A percentile compares a stretch with the other conserved stretches of the same genome.
phyloP scores from a whole-genome alignment of 2,797 vertebrate genomes.

The Toxotes lorentzi region DNA sequence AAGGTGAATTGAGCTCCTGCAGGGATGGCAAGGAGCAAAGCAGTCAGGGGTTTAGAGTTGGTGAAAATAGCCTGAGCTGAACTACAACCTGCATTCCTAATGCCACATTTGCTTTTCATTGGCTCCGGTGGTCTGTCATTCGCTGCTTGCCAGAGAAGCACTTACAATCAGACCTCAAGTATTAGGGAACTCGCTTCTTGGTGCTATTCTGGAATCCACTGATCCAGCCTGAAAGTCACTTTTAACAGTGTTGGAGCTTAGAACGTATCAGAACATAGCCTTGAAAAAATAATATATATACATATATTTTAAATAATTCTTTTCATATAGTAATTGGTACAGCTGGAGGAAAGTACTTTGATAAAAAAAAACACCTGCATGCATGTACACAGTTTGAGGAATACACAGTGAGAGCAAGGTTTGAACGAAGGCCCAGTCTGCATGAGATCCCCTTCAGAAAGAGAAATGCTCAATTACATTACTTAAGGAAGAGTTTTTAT shows the following conservation, averaged over 20 bases:
- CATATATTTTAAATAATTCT: not conserved
- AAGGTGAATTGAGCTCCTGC: slow-evolving; percentile 73
- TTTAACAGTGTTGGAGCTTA: slow-evolving; percentile 48
- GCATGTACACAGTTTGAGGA: not conserved
- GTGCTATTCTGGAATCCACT: slow-evolving; percentile 64
- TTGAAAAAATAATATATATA: not conserved
- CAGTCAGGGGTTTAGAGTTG: slow-evolving; percentile 53
- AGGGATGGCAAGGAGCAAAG: slow-evolving; percentile 52
- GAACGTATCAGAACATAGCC: slow-evolving; percentile 49
- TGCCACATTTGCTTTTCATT: slow-evolving; percentile 66
- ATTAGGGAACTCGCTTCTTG: slow-evolving; percentile 60
- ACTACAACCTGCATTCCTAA: slow-evolving; percentile 68
- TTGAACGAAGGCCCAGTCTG: not conserved
- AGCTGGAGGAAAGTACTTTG: slow-evolving; percentile 18
- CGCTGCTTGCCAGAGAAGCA: slow-evolving; percentile 53
- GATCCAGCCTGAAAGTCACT: slow-evolving; percentile 56
- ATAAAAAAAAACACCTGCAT: slow-evolving; percentile 26
- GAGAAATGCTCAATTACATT: not conserved
- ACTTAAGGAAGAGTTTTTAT: not conserved
- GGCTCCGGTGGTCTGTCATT: slow-evolving; percentile 50
- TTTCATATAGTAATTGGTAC: not conserved
- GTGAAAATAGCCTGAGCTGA: slow-evolving; percentile 68
- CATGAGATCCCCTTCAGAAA: not conserved
- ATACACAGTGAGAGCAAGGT: not conserved
- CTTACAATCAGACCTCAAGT: slow-evolving; percentile 66